Base-by-base conservation (phyloP, 2,113 vertebrate species). In the Danionella cerebrum region DNA sequence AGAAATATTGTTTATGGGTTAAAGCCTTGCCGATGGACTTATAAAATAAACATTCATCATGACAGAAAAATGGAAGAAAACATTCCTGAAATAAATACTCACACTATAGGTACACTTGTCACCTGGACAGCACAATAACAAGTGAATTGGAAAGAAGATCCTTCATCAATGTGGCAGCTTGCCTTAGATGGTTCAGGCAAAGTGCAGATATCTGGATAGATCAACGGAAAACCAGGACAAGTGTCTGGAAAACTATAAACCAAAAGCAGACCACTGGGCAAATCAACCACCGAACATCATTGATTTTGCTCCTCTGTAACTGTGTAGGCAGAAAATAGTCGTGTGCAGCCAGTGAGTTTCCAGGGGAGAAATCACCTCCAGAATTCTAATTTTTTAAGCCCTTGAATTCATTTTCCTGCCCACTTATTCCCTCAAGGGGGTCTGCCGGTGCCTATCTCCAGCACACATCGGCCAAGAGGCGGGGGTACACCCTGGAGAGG, bases 11-110 rank as follows among this genome's bases (percentile, higher is more conserved):
- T 94, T 90, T 89, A 90, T 89, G 87, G 88, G 83, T 87, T 89
- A 87, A 89, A 88, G 85, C 80, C 83, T 80, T 72, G 71, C 76
- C 83, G 80, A 86, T 86, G 89, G 89, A 88, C 89, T 90, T 89
- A 89, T 90, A 89, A 90, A 89, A 90, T 88, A 89, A 90, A 90
- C 89, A 90, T 90, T 86, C 88, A 90, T 90, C 88, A 89, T 89
- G 80, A 92, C 94, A 91, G 92, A 91, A 95, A 98, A 96, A 97
- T 94, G 91, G 93, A 96, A 92, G 93, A 94, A 92, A 94, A 94
- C 89, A 89, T 93, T 91, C 89, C 86, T 90, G 93, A 95, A 88
- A 90, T 90, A 90, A 90, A 90, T 90, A 90, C 89, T 89, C 81
- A 87, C 83, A 88, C 84, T 88, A 90, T 90, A 90, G 88, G 88